Evolutionary conservation across 2,888 invertebrate genomes (phyloP).

Genomic region (Tachina fera): DNA sequence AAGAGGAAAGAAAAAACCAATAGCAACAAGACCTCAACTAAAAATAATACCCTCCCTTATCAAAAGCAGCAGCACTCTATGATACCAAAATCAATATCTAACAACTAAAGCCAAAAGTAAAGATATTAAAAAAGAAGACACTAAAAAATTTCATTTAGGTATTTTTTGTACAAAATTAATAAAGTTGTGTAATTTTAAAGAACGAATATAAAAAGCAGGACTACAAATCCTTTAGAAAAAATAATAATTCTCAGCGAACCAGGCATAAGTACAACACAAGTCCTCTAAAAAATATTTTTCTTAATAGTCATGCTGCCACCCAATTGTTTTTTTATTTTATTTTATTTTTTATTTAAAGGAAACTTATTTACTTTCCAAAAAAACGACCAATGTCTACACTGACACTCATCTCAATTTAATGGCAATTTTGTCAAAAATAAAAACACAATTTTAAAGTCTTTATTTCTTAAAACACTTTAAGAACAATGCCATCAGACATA

Average conservation of each 20-base stretch:
- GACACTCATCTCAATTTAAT: slow-evolving; percentile 69
- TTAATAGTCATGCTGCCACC: slow-evolving; percentile 10
- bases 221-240: slow-evolving; percentile 4
- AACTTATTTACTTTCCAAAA: slow-evolving; percentile 12
- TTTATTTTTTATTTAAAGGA: neutral
- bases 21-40: slow-evolving; percentile 28
- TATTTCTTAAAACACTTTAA: slow-evolving; percentile 56
- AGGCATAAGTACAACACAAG: slow-evolving; percentile 26
- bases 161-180: slow-evolving; percentile 49
- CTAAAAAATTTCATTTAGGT: slow-evolving; percentile 24
- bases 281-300: slow-evolving; percentile 20
- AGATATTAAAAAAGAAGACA: slow-evolving; percentile 17
- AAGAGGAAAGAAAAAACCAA: slow-evolving; percentile 18
- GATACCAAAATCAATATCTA: slow-evolving; percentile 31
- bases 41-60: slow-evolving; percentile 19
- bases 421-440: slow-evolving; percentile 63
- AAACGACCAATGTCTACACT: slow-evolving; percentile 57
- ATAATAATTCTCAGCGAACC: slow-evolving; percentile 32
- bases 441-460: slow-evolving; percentile 68
- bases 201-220: no score
- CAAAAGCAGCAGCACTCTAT: neutral
- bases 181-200: slow-evolving; percentile 46
- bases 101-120: slow-evolving; percentile 10
- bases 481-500: slow-evolving; percentile 35
- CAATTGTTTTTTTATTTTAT: neutral